phyloP scores from a whole-genome alignment of 35 echinoderm and acorn worm genomes.

The Apostichopus californicus region DNA sequence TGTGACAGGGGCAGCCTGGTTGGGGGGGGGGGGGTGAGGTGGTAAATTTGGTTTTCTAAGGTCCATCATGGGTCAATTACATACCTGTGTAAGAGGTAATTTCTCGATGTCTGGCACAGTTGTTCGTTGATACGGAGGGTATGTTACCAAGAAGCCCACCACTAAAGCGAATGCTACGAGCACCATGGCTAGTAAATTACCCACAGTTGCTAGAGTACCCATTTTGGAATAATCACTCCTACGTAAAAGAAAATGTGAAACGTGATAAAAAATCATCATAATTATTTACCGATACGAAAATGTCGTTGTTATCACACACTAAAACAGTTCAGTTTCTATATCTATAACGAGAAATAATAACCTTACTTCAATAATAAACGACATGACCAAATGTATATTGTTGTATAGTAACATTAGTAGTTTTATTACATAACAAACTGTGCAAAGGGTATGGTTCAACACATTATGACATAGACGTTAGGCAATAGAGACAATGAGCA shows the following conservation, averaged over 20 bases:
- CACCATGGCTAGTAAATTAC: slow-evolving; percentile 59
- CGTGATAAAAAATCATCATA: not conserved
- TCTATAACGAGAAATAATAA: too few species aligned
- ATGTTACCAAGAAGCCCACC: slow-evolving; percentile 75
- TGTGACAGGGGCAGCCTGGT: too few species aligned
- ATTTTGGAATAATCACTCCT: slow-evolving; percentile 6
- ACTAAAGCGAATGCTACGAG: slow-evolving; percentile 57
- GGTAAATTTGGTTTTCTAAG: too few species aligned
- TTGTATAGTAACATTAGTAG: too few species aligned
- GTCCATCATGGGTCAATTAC: not conserved
- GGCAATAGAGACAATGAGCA: too few species aligned
- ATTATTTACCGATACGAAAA: not conserved
- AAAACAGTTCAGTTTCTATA: too few species aligned
- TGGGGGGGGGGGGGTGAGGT: too few species aligned
- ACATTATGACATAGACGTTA: too few species aligned
- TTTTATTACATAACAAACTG: too few species aligned
- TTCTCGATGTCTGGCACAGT: slow-evolving; percentile 53
- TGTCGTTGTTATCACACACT: not conserved
- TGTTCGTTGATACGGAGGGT: slow-evolving; percentile 62
- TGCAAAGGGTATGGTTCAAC: too few species aligned
- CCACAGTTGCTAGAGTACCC: slow-evolving; percentile 59
- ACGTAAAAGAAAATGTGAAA: not conserved
- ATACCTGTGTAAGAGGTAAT: slow-evolving; percentile 63
- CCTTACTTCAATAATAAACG: too few species aligned
- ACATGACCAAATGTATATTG: too few species aligned